Evolutionary conservation across 2,113 vertebrate genomes (phyloP), one percentile per base, ranked within the genome.

Genomic region (Monopterus albus): DNA sequence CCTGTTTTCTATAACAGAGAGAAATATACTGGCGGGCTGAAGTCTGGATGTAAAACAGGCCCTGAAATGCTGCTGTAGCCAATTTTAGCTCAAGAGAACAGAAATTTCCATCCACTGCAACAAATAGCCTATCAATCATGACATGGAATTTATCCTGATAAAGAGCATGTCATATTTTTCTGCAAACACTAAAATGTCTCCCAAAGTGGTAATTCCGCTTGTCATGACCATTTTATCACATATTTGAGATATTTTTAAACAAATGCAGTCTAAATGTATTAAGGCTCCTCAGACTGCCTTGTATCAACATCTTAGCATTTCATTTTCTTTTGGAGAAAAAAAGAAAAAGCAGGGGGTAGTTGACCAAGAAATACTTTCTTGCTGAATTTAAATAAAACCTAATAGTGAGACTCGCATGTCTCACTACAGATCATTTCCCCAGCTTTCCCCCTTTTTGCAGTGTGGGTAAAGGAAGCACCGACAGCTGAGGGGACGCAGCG

Each of bases 401-500:
- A 28, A 8, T 13, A 4, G 4, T 29, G 10, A 18, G 28, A 21
- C 18, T 25, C n/a, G 42, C n/a, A n/a, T n/a, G n/a, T n/a, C n/a
- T 4, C 8, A 13, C 43, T 11, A 17, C 62, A 47, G n/a, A n/a
- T n/a, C n/a, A n/a, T n/a, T n/a, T n/a, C n/a, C n/a, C n/a, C n/a
- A n/a, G n/a, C n/a, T 17, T 36, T 31, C 20, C 21, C 4, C 25
- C 15, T 58, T 39, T 51, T 78, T 78, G 28, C 43, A 39, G 56
- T 6, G 21, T 47, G 39, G 12, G 35, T 11, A 14, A 35, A 25
- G 56, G 38, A 39, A 15, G 9, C 51, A 4, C 1, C 1, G 5
- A 67, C 76, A 72, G 74, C 9, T 23, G 50, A 85, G 78, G 83
- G 2, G 59, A 45, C 63, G 72, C 85, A 91, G 87, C 85, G 88